Conservation (phyloP, 2,888 invertebrate species). For the Cryptus viduatorius region DNA sequence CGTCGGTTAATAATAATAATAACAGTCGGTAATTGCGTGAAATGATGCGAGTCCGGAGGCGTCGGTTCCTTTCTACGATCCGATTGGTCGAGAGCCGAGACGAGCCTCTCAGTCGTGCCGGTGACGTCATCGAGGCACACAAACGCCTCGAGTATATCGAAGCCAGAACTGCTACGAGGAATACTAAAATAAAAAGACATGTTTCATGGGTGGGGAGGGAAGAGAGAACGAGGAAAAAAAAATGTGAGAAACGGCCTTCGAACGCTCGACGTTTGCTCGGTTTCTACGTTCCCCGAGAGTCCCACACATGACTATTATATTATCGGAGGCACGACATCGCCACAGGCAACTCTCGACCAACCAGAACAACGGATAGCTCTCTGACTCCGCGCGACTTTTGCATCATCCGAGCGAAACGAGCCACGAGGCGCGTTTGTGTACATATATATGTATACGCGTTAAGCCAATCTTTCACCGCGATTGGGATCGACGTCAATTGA, state of each 20-base stretch:
- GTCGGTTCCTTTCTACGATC: slow-evolving; percentile 73
- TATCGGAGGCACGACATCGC: slow-evolving; percentile 43
- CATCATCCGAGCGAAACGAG: slow-evolving; percentile 33
- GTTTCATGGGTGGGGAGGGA: neutral
- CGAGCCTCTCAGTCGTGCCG: slow-evolving; percentile 75
- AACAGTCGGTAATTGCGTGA: slow-evolving; percentile 58
- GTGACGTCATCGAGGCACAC: slow-evolving; percentile 55
- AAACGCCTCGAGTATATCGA: slow-evolving; percentile 1
- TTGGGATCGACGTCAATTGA: slow-evolving; percentile 60
- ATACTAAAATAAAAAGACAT: slow-evolving; percentile 11
- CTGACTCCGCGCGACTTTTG: slow-evolving; percentile 9
- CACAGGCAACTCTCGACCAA: slow-evolving; percentile 5
- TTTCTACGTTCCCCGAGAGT: slow-evolving; percentile 45
- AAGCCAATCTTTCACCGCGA: slow-evolving; percentile 19
- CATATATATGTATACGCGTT: neutral
- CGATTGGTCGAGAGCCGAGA: slow-evolving; percentile 76
- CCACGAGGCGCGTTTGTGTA: slow-evolving; percentile 9
- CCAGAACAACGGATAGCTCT: neutral
- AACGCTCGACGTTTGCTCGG: slow-evolving; percentile 42
- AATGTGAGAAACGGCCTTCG: slow-evolving; percentile 71
- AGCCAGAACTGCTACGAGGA: neutral
- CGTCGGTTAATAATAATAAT: slow-evolving; percentile 53
- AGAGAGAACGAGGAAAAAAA: slow-evolving; percentile 39
- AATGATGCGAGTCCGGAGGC: slow-evolving; percentile 53
- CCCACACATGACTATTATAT: slow-evolving; percentile 10